Evolutionary conservation across 2,113 vertebrate genomes (phyloP), one percentile per base, ranked within the genome.

Genomic region (Neotragus moschatus): DNA sequence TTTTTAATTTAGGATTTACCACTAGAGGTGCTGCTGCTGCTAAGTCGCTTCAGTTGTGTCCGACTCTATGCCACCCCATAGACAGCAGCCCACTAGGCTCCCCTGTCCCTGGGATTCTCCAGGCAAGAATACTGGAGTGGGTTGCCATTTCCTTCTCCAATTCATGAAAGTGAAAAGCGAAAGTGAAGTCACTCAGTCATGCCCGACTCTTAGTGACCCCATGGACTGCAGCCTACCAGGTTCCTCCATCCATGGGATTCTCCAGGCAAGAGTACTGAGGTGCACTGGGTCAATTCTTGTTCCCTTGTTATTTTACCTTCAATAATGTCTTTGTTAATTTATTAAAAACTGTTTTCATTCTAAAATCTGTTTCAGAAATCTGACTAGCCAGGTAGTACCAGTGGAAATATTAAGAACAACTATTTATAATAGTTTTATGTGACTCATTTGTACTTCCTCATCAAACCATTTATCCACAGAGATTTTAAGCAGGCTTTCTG

Each of bases 401-500:
- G 89, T 61, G 84, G 75, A 96, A 94, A 86, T 80, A 82, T 51
- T 53, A 80, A 91, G 95, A 88, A 49, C 36, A 88, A 55, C 26
- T 79, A 79, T 88, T 93, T 91, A 75, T 91, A 82, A 55, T 94
- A 88, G 51, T 96, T 92, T 19, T 58, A 73, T 36, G 45, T 96
- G 85, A 97, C 88, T 93, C 87, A 86, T 84, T 97, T 66, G 85
- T 58, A 63, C 81, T 97, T 95, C 60, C 84, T 70, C 51, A 86
- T 93, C 61, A 97, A 96, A 97, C 85, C 56, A 63, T 77, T 11
- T 87, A 90, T 87, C 70, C 28, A 15, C 51, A 94, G 84, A 84
- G 70, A 96, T 92, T 75, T 89, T 81, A 96, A 94, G 79, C 91
- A 97, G 56, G 73, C 26, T 86, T 70, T 96, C 96, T 88, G 84